Evolutionary conservation across 2,113 vertebrate genomes (phyloP), one percentile per base, ranked within the genome.

Genomic region (Orientallactaga bullata): DNA sequence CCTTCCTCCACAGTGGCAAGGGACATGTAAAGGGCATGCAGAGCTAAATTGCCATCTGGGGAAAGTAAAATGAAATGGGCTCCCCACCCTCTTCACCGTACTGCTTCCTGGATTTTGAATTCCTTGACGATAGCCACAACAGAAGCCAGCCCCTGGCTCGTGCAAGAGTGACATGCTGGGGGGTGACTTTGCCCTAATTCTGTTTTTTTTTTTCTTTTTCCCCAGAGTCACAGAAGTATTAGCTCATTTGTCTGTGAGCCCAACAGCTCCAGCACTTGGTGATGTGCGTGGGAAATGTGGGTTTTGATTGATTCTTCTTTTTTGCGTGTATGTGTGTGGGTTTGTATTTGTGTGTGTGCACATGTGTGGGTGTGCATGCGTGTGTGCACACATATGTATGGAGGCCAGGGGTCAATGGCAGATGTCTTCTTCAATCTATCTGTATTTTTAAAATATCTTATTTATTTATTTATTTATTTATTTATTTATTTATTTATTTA

Each of bases 1-100:
- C 89, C 93, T 89, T 92, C 89, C 93, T 89, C 88, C 85, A 85
- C 51, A 32, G 58, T 66, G 91, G 97, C 95, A 94, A n/a, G n/a
- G n/a, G n/a, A n/a, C n/a, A 92, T 90, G 93, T 74, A 80, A 95
- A 88, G 87, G 79, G 93, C 84, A 83, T 65, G 84, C 76, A 90
- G 89, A 96, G 68, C 63, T 47, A 9, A 23, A 23, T 76, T 51
- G 35, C 55, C 79, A 79, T 88, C 80, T 88, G 89, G 93, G 28
- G 85, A 89, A 79, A 78, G 76, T 24, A 80, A 60, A 88, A 60
- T 65, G 42, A 93, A 61, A 72, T 42, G 79, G 69, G 30, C 26
- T 79, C 55, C 28, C 55, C 16, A 35, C 4, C 35, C 26, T 42
- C 47, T 88, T 58, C 76, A 47, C 66, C 10, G 35, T 87, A 51